These are phyloP conservation scores for Camptogramma bilineatum DNA, from an alignment of 2,888 invertebrate species.

Conservation along the genomic window DNA sequence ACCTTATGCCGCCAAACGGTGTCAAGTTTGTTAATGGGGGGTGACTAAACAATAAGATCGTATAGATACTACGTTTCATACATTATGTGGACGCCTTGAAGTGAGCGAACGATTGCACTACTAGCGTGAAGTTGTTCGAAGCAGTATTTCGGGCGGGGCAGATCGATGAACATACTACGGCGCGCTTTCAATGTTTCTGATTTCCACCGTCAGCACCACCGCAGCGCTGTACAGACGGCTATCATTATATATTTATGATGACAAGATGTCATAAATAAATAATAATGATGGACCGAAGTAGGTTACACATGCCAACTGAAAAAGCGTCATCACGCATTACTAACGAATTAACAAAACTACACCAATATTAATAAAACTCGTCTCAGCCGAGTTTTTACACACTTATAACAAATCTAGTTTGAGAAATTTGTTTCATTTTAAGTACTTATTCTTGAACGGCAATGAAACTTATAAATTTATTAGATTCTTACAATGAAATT, in stretches of 20 bases:
- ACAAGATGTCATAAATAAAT: conserved; percentile 28
- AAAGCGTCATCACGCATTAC: too few species aligned
- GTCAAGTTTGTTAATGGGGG: conserved; percentile 72
- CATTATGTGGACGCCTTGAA: conserved; percentile 69
- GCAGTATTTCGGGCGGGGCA: conserved; percentile 62
- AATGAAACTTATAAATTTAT: too few species aligned
- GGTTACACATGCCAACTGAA: background rate
- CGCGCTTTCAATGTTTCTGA: conserved; percentile 56
- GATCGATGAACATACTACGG: conserved; percentile 70
- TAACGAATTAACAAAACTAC: too few species aligned
- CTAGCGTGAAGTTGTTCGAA: conserved; percentile 72
- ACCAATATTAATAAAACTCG: too few species aligned
- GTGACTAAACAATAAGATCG: conserved; percentile 74
- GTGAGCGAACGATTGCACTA: conserved; percentile 66
- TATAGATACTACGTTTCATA: conserved; percentile 81
- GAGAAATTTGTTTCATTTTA: too few species aligned
- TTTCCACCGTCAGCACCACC: conserved; percentile 43
- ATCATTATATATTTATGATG: conserved; percentile 4
- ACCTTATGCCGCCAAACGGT: conserved; percentile 66
- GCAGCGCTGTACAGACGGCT: conserved; percentile 46
- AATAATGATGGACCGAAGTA: conserved; percentile 3
- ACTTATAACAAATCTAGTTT: too few species aligned
- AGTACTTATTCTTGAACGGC: too few species aligned
- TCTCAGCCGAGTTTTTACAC: too few species aligned
- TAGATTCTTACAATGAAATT: too few species aligned